These are phyloP conservation scores for Agapornis roseicollis DNA, from an alignment of 2,113 vertebrate genomes.

Conservation along the genomic window DNA sequence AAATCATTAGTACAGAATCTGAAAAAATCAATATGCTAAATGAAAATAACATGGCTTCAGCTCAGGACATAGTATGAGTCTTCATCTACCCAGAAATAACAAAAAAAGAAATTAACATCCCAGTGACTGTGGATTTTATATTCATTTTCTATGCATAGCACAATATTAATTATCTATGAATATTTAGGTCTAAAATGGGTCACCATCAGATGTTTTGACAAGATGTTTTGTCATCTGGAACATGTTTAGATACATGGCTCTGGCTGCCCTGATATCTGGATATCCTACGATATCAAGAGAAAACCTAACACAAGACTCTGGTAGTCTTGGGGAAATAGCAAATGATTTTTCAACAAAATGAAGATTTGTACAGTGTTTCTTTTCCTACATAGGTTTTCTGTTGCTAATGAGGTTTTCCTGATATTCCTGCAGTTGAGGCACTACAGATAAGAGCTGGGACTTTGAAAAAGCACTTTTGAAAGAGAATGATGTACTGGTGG, in stretches of 20 bases:
- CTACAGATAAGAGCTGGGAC: neutral
- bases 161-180: neutral
- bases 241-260: neutral
- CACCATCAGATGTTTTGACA: neutral
- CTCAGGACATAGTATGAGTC: neutral
- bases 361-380: neutral
- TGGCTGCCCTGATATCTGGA: neutral
- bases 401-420: neutral
- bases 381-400: neutral
- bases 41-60: neutral
- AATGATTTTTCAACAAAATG: neutral
- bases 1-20: neutral
- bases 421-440: fast-evolving
- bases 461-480: neutral
- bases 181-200: neutral
- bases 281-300: neutral
- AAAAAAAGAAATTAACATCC: neutral
- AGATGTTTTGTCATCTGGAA: neutral
- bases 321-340: neutral
- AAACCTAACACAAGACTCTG: neutral
- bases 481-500: neutral
- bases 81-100: neutral
- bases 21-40: neutral
- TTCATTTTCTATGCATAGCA: neutral
- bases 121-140: neutral